Evolutionary conservation across 37 sponge, comb jelly and placozoan species (phyloP).

Genomic region (Aplysina aerophoba): DNA sequence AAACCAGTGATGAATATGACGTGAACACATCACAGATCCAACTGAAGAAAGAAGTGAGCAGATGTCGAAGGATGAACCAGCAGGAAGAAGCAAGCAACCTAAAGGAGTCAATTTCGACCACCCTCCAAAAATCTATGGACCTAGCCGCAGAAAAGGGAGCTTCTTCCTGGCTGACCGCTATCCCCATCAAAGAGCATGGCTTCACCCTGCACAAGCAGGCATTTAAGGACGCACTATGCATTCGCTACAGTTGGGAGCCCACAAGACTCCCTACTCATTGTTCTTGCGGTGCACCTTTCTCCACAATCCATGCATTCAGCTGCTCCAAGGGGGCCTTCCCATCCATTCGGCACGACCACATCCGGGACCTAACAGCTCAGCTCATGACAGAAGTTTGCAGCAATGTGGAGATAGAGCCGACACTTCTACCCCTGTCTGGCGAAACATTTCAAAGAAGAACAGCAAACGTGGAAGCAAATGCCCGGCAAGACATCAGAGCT

Average conservation of each 20-base stretch:
- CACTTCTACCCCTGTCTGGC: too few relatives aligned
- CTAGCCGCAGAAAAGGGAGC: slow-evolving; percentile 25
- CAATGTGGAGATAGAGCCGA: too few relatives aligned
- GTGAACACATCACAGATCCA: slow-evolving; percentile 19
- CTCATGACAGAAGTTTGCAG: background rate
- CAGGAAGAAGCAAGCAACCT: slow-evolving; percentile 20
- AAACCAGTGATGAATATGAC: background rate
- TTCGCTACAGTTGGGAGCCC: slow-evolving; percentile 20
- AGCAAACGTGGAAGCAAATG: too few relatives aligned
- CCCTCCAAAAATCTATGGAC: slow-evolving; percentile 26
- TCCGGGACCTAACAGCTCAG: background rate
- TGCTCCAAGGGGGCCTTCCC: slow-evolving; percentile 22
- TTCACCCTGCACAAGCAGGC: slow-evolving; percentile 29
- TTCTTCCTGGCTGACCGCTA: slow-evolving; percentile 12
- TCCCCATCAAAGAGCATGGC: slow-evolving; percentile 6
- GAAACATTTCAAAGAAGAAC: too few relatives aligned
- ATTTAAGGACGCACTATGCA: slow-evolving; percentile 23
- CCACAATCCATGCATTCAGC: slow-evolving; percentile 19
- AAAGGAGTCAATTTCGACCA: slow-evolving; percentile 6
- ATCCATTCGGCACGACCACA: slow-evolving; percentile 4
- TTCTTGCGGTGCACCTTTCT: slow-evolving; percentile 6
- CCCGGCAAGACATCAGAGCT: too few relatives aligned
- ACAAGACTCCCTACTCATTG: slow-evolving; percentile 26
- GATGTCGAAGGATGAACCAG: background rate
- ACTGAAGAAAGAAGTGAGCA: slow-evolving; percentile 14